These are phyloP conservation scores for Thera britannica DNA, from an alignment of 2,888 invertebrate genomes.

Conservation along the genomic window DNA sequence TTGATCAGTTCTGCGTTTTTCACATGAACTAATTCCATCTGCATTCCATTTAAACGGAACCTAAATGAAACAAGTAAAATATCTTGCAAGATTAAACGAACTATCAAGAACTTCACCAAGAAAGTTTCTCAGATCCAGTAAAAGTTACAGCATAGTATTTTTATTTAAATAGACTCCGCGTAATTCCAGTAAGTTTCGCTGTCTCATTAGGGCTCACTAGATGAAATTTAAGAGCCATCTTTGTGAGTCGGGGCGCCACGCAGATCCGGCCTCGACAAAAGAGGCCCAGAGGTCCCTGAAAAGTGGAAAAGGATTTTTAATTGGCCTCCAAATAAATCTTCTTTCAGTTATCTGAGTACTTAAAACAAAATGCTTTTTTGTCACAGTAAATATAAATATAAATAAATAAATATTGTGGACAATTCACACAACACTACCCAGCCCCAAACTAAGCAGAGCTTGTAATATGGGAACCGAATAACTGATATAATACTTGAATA, in stretches of 20 bases:
- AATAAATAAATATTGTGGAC: too few relatives aligned
- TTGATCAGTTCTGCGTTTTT: background rate
- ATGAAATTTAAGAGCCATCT: constrained; percentile 73
- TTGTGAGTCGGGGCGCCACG: constrained; percentile 56
- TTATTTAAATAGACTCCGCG: constrained; percentile 41
- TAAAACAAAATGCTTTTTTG: too few relatives aligned
- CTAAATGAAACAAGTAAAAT: constrained; percentile 4
- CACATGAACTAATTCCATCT: background rate
- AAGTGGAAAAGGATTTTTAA: constrained; percentile 73
- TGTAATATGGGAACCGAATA: too few relatives aligned
- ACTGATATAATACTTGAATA: too few relatives aligned
- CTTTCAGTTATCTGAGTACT: constrained; percentile 26
- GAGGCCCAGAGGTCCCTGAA: constrained; percentile 60
- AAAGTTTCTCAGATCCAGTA: constrained; percentile 22
- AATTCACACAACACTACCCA: too few relatives aligned
- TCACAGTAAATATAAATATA: too few relatives aligned
- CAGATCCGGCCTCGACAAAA: constrained; percentile 73
- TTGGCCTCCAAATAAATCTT: constrained; percentile 71
- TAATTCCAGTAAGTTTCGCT: constrained; percentile 52
- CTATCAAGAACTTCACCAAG: constrained; percentile 29
- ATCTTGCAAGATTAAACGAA: constrained; percentile 30
- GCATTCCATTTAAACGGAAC: background rate
- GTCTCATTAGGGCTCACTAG: constrained; percentile 70
- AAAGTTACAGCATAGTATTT: constrained; percentile 42
- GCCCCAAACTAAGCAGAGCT: too few relatives aligned